Base-by-base conservation (phyloP, 2,888 invertebrate genomes). In the Melangyna quadrimaculata region DNA sequence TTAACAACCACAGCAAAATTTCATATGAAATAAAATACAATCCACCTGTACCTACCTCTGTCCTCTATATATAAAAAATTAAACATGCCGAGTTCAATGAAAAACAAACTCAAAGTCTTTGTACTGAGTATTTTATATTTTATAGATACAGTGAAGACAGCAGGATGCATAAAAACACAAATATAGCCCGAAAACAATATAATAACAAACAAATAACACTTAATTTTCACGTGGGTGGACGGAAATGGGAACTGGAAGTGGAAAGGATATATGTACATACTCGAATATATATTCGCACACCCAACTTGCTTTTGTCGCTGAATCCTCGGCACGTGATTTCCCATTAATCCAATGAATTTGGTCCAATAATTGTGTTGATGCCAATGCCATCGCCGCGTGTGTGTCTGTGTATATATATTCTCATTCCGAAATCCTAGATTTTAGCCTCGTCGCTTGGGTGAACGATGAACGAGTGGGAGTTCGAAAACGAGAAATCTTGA, bases 301-400 rank as follows among this genome's bases (percentile, higher is more conserved):
- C 27, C 22, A 40, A 2, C 69, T 65, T 61, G 48, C 43, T 29
- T 61, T 63, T 53, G 61, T 72, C 29, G 67, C 67, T 35, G 61
- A 86, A 88, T 88, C 88, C 88, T 61, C 83, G 69, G 87, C 83
- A 88, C 89, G 89, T 89, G 89, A 88, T 87, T 88, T 88, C 88
- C 86, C 87, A 88, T 87, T 88, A 89, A 89, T 89, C 88, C 88
- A 81, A 80, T 86, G 89, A 87, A 89, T 89, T 89, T 88, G 87
- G 86, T 87, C 74, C 88, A 88, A 88, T 88, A 88, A 89, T 88
- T 89, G 89, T 88, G 75, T 86, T 81, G 80, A 87, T 87, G 88
- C 79, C 84, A 86, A n/a, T n/a, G n/a, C n/a, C n/a, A n/a, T n/a
- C n/a, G n/a, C 57, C 72, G 24, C 59, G 17, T 57, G 51, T 69